Evolutionary conservation across 2,888 invertebrate species (phyloP), one percentile per base, ranked within the genome.

Genomic region (Pristionchus arcanus): DNA sequence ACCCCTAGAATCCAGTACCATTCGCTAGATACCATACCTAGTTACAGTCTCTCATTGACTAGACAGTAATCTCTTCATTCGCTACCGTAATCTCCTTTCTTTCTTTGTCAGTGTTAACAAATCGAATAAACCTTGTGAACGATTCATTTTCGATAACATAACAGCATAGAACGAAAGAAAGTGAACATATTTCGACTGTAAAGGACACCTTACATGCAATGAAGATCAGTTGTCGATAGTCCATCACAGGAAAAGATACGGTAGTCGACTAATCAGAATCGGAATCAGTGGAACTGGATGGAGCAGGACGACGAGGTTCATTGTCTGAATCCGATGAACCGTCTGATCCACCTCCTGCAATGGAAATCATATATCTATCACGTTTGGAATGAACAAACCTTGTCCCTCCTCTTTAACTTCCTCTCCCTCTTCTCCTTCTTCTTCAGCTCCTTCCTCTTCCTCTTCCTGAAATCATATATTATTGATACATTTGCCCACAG

Each of bases 191-290:
- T 71, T 19, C 71, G 71, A 34, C 4, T 28, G 15, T 28, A 71
- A 34, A 31, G 71, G 25, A n/a, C 71, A 71, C 28, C 11, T 34
- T 31, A 71, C 71, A 71, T 16, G 31, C 13, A 34, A 28, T 34
- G 71, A 71, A 34, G 31, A 49, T 81, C 53, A 59, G 28, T 83
- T 28, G 49, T 49, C n/a, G 74, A 77, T 77, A 21, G 3, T 42
- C 19, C 34, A 9, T 84, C 21, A 49, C 9, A 49, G 81, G 81
- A 55, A 84, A 31, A 42, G 42, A 31, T 28, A 84, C 49, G 53
- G 53, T 55, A 55, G 31, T 84, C 28, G 31, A 66, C 42, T 86
- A 86, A 66, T 86, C 86, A 28, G 86, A 86, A 66, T 86, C 86
- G 42, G 66, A 66, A 42, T 34, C 63, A 66, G 66, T 86, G 15